Evolutionary conservation across 2,888 invertebrate genomes (phyloP).

Genomic region (Neoitamus cyanurus): DNA sequence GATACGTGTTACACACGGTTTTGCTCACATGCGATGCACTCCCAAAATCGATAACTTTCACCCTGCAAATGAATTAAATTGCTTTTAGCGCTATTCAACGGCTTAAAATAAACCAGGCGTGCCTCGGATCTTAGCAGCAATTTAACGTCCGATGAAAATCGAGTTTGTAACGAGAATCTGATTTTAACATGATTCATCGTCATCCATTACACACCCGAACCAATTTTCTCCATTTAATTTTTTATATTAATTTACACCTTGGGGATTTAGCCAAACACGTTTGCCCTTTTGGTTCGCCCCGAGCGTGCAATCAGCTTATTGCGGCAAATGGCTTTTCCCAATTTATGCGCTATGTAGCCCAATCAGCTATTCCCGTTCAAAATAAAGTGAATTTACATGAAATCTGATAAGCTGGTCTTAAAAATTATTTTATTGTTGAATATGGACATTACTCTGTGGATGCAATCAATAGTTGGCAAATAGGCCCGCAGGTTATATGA

Average conservation of each 20-base stretch:
- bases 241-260: not conserved
- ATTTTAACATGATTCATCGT: not conserved
- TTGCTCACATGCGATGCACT: constrained; percentile 99
- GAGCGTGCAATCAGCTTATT: not conserved
- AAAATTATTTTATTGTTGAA: not conserved
- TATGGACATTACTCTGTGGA: not conserved
- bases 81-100: not conserved
- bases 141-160: not conserved
- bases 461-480: not conserved
- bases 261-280: not conserved
- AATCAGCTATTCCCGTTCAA: not conserved
- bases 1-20: constrained; percentile 99
- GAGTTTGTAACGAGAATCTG: not conserved
- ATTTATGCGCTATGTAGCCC: not conserved
- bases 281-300: not conserved
- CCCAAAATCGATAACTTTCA: constrained; percentile 99
- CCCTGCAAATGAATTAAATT: constrained; percentile 68
- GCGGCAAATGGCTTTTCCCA: not conserved
- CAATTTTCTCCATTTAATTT: not conserved
- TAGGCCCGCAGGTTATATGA: not conserved
- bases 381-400: not conserved
- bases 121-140: not conserved
- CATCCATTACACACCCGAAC: not conserved
- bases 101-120: not conserved
- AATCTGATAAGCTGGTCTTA: not conserved